These are phyloP conservation scores for Lepus timidus DNA, from an alignment of 2,113 vertebrate genomes.

Conservation along the genomic window DNA sequence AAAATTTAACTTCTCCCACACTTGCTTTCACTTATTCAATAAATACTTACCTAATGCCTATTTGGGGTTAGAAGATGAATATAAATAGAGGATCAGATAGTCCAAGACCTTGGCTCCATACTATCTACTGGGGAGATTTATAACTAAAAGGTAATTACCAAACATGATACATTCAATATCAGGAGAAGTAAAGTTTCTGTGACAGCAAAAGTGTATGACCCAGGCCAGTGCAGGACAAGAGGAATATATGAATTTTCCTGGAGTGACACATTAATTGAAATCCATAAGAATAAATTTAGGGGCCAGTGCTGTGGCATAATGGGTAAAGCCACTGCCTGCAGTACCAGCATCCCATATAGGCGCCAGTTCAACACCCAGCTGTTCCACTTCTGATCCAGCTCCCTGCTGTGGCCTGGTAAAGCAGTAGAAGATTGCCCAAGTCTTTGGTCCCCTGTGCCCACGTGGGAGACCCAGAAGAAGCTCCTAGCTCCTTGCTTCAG, in stretches of 20 bases:
- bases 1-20: conserved; percentile 13
- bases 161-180: neutral
- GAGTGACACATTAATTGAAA: conserved; percentile 20
- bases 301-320: too few relatives aligned
- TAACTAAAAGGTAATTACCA: neutral
- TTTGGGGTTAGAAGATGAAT: neutral
- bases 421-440: too few relatives aligned
- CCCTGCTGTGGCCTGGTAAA: too few relatives aligned
- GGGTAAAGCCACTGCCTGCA: too few relatives aligned
- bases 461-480: too few relatives aligned
- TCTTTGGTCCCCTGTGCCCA: too few relatives aligned
- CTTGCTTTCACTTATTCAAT: conserved; percentile 55
- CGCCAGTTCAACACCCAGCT: too few relatives aligned
- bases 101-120: neutral
- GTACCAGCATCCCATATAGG: too few relatives aligned
- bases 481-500: too few relatives aligned
- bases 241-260: neutral
- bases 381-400: too few relatives aligned
- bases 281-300: neutral
- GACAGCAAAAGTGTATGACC: neutral
- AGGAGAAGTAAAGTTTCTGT: neutral
- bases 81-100: neutral
- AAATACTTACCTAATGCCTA: conserved; percentile 18
- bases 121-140: neutral
- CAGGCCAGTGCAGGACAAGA: neutral